phyloP scores from a whole-genome alignment of 2,113 vertebrate genomes.

The Gavialis gangeticus region DNA sequence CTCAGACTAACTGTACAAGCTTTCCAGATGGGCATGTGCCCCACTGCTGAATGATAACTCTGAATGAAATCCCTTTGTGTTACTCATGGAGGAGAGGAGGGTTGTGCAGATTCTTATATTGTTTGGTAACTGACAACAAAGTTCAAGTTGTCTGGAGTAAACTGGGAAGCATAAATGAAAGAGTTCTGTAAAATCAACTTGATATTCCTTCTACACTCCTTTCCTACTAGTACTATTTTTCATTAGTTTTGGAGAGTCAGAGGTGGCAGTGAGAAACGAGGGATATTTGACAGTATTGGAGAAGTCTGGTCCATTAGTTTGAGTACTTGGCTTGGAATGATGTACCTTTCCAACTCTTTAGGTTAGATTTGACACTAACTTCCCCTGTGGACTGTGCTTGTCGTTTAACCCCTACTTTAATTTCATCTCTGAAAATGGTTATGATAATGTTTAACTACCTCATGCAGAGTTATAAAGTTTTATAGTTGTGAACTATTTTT shows the following conservation, averaged over 20 bases:
- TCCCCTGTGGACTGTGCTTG: not conserved
- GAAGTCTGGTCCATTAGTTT: not conserved
- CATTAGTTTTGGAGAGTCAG: not conserved
- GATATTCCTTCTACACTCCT: not conserved
- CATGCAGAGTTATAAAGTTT: not conserved
- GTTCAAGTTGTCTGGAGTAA: not conserved
- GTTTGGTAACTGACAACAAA: not conserved
- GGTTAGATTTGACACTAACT: not conserved
- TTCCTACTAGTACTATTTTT: not conserved
- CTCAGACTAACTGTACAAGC: slow-evolving; percentile 21
- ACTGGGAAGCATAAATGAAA: not conserved
- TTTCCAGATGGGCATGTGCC: not conserved
- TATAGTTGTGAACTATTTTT: not conserved
- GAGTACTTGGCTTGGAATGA: not conserved
- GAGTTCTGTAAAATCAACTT: not conserved
- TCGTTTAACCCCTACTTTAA: not conserved
- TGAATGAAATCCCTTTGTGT: not conserved
- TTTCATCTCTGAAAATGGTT: not conserved
- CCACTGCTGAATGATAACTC: not conserved
- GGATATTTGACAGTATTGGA: not conserved
- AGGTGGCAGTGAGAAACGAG: not conserved
- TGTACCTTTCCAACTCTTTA: not conserved
- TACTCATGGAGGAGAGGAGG: not conserved
- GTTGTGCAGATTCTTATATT: not conserved
- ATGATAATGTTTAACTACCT: not conserved